These are phyloP conservation scores for Pardosa pseudoannulata DNA, from an alignment of 2,888 invertebrate species.

Conservation along the genomic window DNA sequence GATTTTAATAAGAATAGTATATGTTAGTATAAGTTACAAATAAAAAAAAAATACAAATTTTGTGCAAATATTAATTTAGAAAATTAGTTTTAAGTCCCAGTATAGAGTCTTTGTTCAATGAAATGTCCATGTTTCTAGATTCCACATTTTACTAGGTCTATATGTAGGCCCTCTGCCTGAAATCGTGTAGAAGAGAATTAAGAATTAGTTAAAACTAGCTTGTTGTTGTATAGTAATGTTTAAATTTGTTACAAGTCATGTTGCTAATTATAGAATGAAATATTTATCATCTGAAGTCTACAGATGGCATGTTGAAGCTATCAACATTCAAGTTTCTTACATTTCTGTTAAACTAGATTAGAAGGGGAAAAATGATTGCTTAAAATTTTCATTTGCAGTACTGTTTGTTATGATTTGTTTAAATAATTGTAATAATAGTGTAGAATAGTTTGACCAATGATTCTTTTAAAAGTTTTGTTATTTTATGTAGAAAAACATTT, in stretches of 20 bases:
- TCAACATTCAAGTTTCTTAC: background rate
- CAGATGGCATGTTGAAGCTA: slow-evolving; percentile 55
- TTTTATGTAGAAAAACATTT: too few relatives aligned
- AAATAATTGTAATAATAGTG: too few relatives aligned
- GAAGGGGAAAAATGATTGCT: background rate
- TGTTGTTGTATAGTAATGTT: slow-evolving; percentile 70
- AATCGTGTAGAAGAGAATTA: slow-evolving; percentile 44
- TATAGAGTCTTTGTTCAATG: slow-evolving; percentile 46
- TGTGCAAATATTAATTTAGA: slow-evolving; percentile 41
- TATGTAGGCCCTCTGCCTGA: slow-evolving; percentile 45
- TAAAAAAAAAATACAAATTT: slow-evolving; percentile 36
- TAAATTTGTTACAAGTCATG: slow-evolving; percentile 63
- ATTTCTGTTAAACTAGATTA: background rate
- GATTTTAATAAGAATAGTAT: slow-evolving; percentile 52
- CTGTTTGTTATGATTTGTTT: too few relatives aligned
- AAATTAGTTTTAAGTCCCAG: slow-evolving; percentile 38
- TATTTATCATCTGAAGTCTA: slow-evolving; percentile 36
- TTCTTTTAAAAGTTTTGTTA: too few relatives aligned
- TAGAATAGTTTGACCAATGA: too few relatives aligned
- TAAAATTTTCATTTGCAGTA: too few relatives aligned
- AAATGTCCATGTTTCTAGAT: slow-evolving; percentile 40
- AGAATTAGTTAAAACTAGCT: slow-evolving; percentile 60
- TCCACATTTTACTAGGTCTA: slow-evolving; percentile 47
- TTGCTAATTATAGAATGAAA: slow-evolving; percentile 48
- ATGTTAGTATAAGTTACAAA: slow-evolving; percentile 50